phyloP scores from a whole-genome alignment of 37 sponge, comb jelly and placozoan genomes.

The Theonella swinhoei region DNA sequence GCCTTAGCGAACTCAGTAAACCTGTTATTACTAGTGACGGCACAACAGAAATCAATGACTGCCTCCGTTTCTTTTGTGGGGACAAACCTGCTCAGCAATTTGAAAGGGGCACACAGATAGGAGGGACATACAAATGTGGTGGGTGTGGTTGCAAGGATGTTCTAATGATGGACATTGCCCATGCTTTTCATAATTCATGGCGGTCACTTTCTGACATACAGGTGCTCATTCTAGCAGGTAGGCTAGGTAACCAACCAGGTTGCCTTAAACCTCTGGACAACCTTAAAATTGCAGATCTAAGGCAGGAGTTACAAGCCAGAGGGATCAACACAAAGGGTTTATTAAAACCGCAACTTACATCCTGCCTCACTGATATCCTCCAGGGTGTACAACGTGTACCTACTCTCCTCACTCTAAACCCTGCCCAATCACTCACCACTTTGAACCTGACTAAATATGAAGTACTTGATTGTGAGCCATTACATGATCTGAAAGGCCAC shows the following conservation, averaged over 20 bases:
- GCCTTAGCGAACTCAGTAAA: neutral
- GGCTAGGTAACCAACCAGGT: neutral
- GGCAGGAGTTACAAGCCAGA: neutral
- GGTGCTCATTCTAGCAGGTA: neutral
- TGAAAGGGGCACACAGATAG: too few relatives aligned
- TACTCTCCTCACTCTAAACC: neutral
- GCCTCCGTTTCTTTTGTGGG: conserved; percentile 10
- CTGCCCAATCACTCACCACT: neutral
- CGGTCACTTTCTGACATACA: neutral
- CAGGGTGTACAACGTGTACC: conserved; percentile 12
- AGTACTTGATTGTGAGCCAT: too few relatives aligned
- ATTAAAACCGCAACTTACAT: neutral
- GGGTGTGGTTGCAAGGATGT: too few relatives aligned
- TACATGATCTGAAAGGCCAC: conserved; percentile 18
- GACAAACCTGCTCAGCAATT: conserved; percentile 16
- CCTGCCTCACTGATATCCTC: neutral
- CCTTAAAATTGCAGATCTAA: neutral
- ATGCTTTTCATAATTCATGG: neutral
- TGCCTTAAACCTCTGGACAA: conserved; percentile 1
- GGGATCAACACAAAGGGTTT: neutral
- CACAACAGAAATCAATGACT: conserved; percentile 7
- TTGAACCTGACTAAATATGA: neutral
- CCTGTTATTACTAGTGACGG: neutral
- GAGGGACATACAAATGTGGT: too few relatives aligned
- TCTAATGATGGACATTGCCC: neutral